Base-by-base conservation (phyloP, 2,888 invertebrate genomes). In the Polydrusus cervinus region DNA sequence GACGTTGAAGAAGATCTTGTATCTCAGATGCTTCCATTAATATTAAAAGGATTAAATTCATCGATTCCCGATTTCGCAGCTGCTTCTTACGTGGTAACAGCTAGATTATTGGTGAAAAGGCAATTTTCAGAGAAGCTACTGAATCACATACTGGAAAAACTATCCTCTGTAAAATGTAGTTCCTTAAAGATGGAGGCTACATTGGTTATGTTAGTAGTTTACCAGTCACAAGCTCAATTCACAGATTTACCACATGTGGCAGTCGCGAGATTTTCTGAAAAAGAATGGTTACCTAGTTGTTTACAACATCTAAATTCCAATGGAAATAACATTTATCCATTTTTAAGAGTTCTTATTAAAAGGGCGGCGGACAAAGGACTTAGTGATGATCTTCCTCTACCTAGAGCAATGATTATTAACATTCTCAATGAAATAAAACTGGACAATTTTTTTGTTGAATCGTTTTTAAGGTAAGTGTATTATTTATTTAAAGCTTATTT, bases 1-100 rank as follows among this genome's bases (percentile, higher is more conserved):
- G 84, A 86, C 43, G 64, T 87, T 18, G 81, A 78, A 25, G 93
- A 94, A 84, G 85, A 90, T 76, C 91, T 95, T 69, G 85, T 97
- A 1, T 89, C 90, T 60, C 90, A 91, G 14, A 87, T 97, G 30
- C 83, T 97, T 30, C 93, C 94, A 0, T 90, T 92, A 0, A 82
- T 97, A n/a, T 82, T 93, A 0, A 90, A 90, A 80, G 96, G 94
- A 0, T 87, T 97, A 14, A 89, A 89, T 16, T 94, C 94, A 1
- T 84, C 89, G 0, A 87, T 92, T 0, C 83, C 89, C 0, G 95
- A 96, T 86, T 95, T 92, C 85, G 90, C 91, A 81, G 92, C 95
- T 0, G 91, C 94, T 0, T 89, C 92, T 0, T 94, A 93, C 83
- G 92, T 96, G 86, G 91, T 96, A 30, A 85, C 93, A 0, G 92